Evolutionary conservation across 2,113 vertebrate species (phyloP).

Genomic region (Mirza zaza): DNA sequence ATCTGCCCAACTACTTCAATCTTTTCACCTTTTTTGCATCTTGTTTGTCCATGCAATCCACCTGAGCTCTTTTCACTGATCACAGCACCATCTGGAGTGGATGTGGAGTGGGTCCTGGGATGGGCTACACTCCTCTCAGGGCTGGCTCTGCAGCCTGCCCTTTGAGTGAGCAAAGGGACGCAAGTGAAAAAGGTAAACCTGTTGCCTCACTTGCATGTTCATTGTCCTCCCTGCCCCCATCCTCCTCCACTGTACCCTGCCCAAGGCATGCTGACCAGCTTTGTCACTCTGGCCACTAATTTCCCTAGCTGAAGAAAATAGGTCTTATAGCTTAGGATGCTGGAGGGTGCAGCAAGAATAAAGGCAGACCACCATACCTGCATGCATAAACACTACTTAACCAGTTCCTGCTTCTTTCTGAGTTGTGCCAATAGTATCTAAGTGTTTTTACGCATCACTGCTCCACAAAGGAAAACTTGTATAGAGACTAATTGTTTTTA

Average conservation of each 20-base stretch:
- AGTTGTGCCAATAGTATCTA: not conserved
- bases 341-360: not conserved
- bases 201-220: not conserved
- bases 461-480: slow-evolving; percentile 1
- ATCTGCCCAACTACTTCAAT: not conserved
- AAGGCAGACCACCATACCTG: not conserved
- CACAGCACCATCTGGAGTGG: rapidly evolving
- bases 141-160: not conserved
- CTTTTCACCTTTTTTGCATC: not conserved
- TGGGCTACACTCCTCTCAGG: not conserved
- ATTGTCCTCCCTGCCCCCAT: not conserved
- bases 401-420: not conserved
- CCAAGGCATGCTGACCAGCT: not conserved
- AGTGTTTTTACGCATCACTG: not conserved
- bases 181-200: not conserved
- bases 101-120: not conserved
- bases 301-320: not conserved
- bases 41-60: rapidly evolving
- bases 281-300: not conserved
- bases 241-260: rapidly evolving
- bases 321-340: not conserved
- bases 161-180: not conserved
- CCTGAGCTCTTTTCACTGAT: not conserved
- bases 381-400: rapidly evolving
- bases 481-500: slow-evolving; percentile 45